Evolutionary conservation across 2,888 invertebrate genomes (phyloP), one percentile per base, ranked within the genome.

Genomic region (Oscheius onirici): DNA sequence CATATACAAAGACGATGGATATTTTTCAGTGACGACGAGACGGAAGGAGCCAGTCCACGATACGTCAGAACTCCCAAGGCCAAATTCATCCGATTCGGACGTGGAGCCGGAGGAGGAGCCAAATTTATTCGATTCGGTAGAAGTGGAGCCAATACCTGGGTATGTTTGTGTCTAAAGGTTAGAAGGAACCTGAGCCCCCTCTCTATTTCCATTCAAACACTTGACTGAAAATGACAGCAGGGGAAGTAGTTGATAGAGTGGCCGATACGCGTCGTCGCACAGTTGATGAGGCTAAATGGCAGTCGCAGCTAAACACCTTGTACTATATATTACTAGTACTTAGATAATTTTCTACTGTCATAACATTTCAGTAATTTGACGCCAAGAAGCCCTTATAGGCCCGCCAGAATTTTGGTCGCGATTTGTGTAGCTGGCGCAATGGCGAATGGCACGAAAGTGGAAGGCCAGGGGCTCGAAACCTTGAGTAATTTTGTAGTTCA

Each of bases 101-200:
- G 85, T n/a, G n/a, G n/a, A 54, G 82, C 80, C 24, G 82, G 80
- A 43, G 82, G 83, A 15, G 83, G 83, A 13, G 77, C 76, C 46
- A 85, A 84, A 66, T 84, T 84, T 72, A 86, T 86, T 57, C 79
- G 85, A 28, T 84, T 85, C 49, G 84, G 85, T 52, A 69, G 84
- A 24, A 76, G 80, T 54, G 79, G 79, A 63, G 73, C 69, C 26
- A 80, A 75, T 63, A 78, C 80, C 71, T 80, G 80, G 80, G 80
- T 80, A 17, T 44, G 79, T 75, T 52, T 40, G 55, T 28, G 10
- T 6, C 41, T 40, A 41, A 40, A 58, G 43, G 58, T n/a, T n/a
- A n/a, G n/a, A n/a, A n/a, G 58, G 15, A n/a, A 55, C 55, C 55
- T 55, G 58, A 24, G 40, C 40, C 41, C 58, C 17, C 34, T 34